phyloP scores from a whole-genome alignment of 2,888 invertebrate species.

The Pristionchus arcanus region DNA sequence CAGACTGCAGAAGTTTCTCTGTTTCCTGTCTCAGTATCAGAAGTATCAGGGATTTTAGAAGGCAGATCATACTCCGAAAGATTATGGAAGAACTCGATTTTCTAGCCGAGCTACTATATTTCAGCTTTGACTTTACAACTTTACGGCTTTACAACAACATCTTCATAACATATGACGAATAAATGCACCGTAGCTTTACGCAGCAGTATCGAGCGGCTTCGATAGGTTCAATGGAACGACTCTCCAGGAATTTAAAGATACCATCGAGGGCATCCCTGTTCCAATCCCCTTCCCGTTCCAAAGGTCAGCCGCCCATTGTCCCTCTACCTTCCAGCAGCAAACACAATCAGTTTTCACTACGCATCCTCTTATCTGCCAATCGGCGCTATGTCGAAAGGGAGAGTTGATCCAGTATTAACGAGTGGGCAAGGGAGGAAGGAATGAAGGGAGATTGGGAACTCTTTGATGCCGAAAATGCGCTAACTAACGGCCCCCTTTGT shows the following conservation, averaged over 20 bases:
- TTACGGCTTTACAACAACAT: too few relatives aligned
- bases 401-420: slow-evolving; percentile 44
- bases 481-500: slow-evolving; percentile 19
- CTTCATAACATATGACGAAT: too few relatives aligned
- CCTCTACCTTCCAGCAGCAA: neutral
- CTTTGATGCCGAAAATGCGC: slow-evolving; percentile 36
- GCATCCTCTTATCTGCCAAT: neutral
- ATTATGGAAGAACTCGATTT: too few relatives aligned
- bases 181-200: too few relatives aligned
- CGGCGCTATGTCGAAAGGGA: slow-evolving; percentile 3
- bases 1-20: too few relatives aligned
- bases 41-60: too few relatives aligned
- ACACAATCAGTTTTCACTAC: slow-evolving; percentile 24
- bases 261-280: neutral
- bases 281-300: neutral
- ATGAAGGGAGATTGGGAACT: neutral
- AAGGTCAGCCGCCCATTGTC: neutral
- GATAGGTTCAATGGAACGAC: neutral
- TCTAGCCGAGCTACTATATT: too few relatives aligned
- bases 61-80: too few relatives aligned
- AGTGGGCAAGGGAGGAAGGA: neutral
- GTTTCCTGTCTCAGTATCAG: too few relatives aligned
- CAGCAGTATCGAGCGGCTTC: too few relatives aligned
- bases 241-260: neutral
- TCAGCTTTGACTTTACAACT: too few relatives aligned